Percentiles rank a stretch among this genome's conserved stretches.
phyloP scores from a whole-genome alignment of 1,140 invertebrate genomes.

The Carposina sasakii region DNA sequence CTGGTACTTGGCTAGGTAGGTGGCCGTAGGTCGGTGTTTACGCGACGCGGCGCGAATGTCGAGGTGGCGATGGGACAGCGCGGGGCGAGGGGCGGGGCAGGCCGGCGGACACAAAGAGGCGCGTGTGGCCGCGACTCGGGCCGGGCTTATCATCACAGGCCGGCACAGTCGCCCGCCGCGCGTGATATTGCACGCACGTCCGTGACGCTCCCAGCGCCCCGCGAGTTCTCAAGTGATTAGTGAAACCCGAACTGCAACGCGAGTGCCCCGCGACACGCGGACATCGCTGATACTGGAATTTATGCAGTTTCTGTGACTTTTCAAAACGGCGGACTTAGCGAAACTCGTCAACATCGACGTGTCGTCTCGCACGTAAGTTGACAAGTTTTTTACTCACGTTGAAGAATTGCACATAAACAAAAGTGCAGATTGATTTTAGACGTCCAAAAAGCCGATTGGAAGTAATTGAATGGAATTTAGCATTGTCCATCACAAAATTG shows the following conservation, averaged over 20 bases:
- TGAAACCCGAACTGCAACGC: constrained; percentile 36
- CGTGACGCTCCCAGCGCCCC: constrained; percentile 23
- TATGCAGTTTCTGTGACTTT: no score
- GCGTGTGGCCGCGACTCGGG: constrained; percentile 50
- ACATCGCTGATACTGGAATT: no score
- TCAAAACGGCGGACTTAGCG: constrained; percentile 52
- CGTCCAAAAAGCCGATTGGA: no score
- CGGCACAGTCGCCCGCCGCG: constrained; percentile 54
- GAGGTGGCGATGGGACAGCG: constrained; percentile 22
- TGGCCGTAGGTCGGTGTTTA: constrained; percentile 55
- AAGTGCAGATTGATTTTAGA: no score
- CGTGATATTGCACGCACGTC: constrained; percentile 52
- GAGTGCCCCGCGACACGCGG: constrained; percentile 34
- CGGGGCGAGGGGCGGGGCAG: constrained; percentile 27
- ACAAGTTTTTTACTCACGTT: constrained; percentile 4
- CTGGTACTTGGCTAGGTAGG: constrained; percentile 61
- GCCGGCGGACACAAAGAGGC: constrained; percentile 59
- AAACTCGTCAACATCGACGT: constrained; percentile 66
- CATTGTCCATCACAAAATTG: no score
- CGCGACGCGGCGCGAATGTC: constrained; percentile 27
- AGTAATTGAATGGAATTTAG: no score
- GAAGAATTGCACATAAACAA: no score
- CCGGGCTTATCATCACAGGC: constrained; percentile 58
- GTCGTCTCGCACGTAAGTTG: constrained; percentile 60
- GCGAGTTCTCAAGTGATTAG: constrained; percentile 39